phyloP scores from a whole-genome alignment of 2,113 vertebrate genomes.

The Calidris pugnax region DNA sequence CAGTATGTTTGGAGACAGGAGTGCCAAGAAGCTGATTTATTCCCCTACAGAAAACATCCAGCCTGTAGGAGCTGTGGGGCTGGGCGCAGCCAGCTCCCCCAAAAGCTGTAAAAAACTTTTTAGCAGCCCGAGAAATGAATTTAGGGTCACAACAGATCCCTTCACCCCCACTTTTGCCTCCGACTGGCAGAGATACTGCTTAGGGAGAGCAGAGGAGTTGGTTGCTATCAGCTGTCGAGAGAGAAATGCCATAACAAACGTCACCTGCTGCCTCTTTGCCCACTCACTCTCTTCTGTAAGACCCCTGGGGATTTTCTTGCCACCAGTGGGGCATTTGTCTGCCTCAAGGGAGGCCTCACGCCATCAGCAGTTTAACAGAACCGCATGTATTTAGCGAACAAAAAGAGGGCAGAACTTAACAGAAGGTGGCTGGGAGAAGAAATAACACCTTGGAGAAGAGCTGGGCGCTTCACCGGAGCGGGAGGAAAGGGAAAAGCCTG shows the following conservation, averaged over 20 bases:
- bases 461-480: too few species aligned
- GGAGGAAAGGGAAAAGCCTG: too few species aligned
- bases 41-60: not conserved
- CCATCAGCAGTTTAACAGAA: not conserved
- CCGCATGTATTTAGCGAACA: not conserved
- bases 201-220: not conserved
- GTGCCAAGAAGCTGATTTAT: not conserved
- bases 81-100: not conserved
- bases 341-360: not conserved
- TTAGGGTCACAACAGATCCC: not conserved
- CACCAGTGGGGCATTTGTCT: not conserved
- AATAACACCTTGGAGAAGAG: too few species aligned
- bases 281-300: not conserved
- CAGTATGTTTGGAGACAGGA: not conserved
- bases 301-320: not conserved
- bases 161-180: not conserved
- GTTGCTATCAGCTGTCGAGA: not conserved
- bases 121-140: accelerated
- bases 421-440: not conserved
- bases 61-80: not conserved
- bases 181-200: not conserved
- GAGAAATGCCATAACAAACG: not conserved
- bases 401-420: too few species aligned
- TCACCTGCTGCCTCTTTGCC: not conserved
- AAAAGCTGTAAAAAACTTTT: accelerated